Evolutionary conservation across 1,140 invertebrate species (phyloP).

Genomic region (Plectrocnemia conspersa): DNA sequence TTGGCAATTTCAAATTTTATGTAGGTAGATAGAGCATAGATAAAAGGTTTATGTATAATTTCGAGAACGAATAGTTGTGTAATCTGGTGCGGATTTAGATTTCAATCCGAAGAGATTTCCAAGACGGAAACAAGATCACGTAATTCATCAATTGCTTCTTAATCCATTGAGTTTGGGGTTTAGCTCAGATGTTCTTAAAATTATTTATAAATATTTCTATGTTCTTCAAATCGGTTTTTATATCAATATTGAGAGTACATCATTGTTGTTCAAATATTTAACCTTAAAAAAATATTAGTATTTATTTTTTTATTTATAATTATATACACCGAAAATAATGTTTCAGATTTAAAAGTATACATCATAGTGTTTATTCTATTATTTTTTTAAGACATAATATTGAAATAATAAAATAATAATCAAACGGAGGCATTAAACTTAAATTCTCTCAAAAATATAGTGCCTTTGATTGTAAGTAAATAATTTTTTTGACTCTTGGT

Average conservation of each 20-base stretch:
- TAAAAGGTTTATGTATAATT: constrained; percentile 14
- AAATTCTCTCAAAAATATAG: too few relatives aligned
- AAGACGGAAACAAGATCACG: constrained; percentile 23
- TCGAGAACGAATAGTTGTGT: background rate
- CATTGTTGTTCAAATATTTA: background rate
- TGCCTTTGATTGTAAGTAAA: too few relatives aligned
- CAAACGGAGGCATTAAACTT: too few relatives aligned
- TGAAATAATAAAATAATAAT: too few relatives aligned
- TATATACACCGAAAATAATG: background rate
- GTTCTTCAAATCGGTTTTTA: constrained; percentile 1
- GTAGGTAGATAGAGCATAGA: background rate
- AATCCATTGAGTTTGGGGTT: constrained; percentile 13
- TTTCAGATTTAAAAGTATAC: too few relatives aligned
- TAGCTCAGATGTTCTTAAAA: background rate
- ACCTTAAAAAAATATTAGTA: background rate
- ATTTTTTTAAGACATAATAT: too few relatives aligned
- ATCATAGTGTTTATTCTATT: too few relatives aligned
- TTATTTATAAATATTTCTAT: background rate
- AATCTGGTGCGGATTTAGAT: constrained; percentile 9
- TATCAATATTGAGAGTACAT: background rate
- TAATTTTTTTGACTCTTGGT: too few relatives aligned
- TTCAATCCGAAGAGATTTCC: constrained; percentile 13
- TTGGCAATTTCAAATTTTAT: background rate
- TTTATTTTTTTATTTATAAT: background rate
- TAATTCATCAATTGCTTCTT: constrained; percentile 32